A percentile compares a stretch with the other conserved stretches of the same genome.
phyloP scores from a whole-genome alignment of 2,113 vertebrate species.

The Rhea americana region DNA sequence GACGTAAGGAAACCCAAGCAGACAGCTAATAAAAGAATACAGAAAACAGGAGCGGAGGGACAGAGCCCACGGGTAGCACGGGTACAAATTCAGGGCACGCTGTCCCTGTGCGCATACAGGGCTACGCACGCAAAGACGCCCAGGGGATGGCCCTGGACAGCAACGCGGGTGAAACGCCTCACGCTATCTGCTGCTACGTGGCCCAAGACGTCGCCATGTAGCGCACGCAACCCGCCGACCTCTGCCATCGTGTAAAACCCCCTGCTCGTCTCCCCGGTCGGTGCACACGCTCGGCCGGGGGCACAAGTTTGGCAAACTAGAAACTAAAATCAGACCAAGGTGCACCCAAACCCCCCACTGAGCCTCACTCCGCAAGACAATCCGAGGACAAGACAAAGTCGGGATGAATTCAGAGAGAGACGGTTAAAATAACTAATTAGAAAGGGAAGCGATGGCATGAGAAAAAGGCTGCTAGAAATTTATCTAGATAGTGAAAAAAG shows the following conservation, averaged over 20 bases:
- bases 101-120: background rate
- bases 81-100: background rate
- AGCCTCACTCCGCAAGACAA: background rate
- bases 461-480: background rate
- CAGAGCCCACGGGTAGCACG: background rate
- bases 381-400: background rate
- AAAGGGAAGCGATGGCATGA: background rate
- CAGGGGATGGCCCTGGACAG: background rate
- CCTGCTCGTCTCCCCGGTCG: background rate
- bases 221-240: background rate
- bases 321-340: background rate
- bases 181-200: rapidly evolving
- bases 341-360: rapidly evolving
- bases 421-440: background rate
- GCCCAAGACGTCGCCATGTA: background rate
- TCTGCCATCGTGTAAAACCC: too few relatives aligned
- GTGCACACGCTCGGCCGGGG: background rate
- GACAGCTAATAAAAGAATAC: background rate
- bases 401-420: background rate
- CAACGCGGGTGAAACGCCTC: background rate
- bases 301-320: background rate
- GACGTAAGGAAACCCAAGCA: background rate
- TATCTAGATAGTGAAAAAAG: background rate
- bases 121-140: background rate
- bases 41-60: background rate